These are phyloP conservation scores for Andrena bicolor DNA, from an alignment of 2,888 invertebrate species.

Conservation along the genomic window DNA sequence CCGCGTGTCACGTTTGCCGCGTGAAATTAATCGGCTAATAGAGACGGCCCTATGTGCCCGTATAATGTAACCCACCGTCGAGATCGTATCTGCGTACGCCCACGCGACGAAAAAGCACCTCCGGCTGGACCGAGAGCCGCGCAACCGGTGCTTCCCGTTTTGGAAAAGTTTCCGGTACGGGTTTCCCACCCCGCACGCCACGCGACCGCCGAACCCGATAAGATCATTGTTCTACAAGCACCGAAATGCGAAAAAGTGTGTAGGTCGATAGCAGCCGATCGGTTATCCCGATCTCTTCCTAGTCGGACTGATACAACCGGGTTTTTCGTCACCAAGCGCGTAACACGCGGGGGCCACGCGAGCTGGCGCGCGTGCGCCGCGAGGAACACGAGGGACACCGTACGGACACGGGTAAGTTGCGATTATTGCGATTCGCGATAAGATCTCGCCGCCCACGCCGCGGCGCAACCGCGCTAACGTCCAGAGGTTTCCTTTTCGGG, in stretches of 20 bases:
- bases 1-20: not conserved
- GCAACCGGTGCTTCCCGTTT: constrained; percentile 35
- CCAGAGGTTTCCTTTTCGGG: constrained; percentile 25
- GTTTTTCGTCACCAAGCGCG: constrained; percentile 45
- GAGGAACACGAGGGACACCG: constrained; percentile 13
- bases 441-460: constrained; percentile 55
- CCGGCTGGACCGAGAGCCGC: not conserved
- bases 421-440: constrained; percentile 48
- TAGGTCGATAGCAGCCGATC: constrained; percentile 53
- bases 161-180: constrained; percentile 48
- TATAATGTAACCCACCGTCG: constrained; percentile 45
- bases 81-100: constrained; percentile 63
- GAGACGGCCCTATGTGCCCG: constrained; percentile 51
- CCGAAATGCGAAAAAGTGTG: constrained; percentile 51
- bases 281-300: constrained; percentile 47
- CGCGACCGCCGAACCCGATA: constrained; percentile 50
- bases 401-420: constrained; percentile 20
- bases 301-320: constrained; percentile 35
- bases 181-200: constrained; percentile 21
- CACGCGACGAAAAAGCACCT: constrained; percentile 47
- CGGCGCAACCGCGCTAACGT: constrained; percentile 16
- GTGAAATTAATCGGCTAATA: constrained; percentile 63
- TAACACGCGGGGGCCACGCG: constrained; percentile 1
- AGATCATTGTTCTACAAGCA: constrained; percentile 66
- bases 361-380: not conserved